These are phyloP conservation scores for Podargus strigoides DNA, from an alignment of 2,797 vertebrate species.

Conservation along the genomic window DNA sequence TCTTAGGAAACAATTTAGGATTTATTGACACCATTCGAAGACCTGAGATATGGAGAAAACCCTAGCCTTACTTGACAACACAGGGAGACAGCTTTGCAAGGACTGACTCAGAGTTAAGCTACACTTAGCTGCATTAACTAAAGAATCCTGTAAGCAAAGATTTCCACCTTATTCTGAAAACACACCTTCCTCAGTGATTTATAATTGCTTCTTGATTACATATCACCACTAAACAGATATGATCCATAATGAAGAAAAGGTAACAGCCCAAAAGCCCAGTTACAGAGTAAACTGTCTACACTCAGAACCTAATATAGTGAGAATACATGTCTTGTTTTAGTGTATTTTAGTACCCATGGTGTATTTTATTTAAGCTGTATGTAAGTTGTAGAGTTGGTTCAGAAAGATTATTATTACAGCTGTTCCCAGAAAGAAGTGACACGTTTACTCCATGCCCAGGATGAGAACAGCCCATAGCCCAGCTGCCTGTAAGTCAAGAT, in stretches of 20 bases:
- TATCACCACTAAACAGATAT: not conserved
- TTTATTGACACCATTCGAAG: not conserved
- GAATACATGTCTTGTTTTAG: not conserved
- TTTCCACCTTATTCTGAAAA: not conserved
- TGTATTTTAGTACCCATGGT: not conserved
- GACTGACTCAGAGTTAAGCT: not conserved
- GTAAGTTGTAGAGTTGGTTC: not conserved
- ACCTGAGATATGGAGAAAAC: not conserved
- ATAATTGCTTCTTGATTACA: not conserved
- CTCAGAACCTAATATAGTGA: not conserved
- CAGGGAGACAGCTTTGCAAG: not conserved
- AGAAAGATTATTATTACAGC: not conserved
- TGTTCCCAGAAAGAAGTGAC: not conserved
- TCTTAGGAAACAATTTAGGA: not conserved
- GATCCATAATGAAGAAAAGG: not conserved
- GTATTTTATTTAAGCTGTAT: not conserved
- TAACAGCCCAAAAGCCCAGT: not conserved
- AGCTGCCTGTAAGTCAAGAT: not conserved
- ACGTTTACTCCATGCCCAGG: not conserved
- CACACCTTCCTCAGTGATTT: not conserved
- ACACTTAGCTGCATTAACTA: not conserved
- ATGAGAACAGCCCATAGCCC: not conserved
- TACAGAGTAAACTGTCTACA: not conserved
- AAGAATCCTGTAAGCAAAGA: not conserved
- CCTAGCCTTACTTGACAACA: not conserved